Conservation (phyloP, 2,888 invertebrate species). For the Mythimna vitellina region DNA sequence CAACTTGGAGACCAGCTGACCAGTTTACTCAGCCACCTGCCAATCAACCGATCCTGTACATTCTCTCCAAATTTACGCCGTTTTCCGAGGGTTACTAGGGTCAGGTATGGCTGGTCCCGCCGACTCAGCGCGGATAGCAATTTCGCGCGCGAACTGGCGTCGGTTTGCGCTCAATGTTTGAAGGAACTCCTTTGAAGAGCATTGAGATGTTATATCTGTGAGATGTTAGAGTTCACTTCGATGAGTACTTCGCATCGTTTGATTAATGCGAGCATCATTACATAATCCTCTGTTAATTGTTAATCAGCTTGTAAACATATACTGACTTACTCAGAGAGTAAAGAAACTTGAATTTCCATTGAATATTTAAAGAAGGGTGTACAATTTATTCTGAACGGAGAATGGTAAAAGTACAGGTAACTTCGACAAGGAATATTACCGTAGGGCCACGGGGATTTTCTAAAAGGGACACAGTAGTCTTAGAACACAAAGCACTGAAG, state of each 20-base stretch:
- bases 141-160: constrained; percentile 73
- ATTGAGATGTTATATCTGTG: constrained; percentile 59
- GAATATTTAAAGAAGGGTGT: too few species aligned
- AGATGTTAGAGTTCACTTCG: constrained; percentile 41
- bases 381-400: too few species aligned
- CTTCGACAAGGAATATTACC: too few species aligned
- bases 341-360: too few species aligned
- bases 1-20: constrained; percentile 60
- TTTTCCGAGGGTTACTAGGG: constrained; percentile 35
- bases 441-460: too few species aligned
- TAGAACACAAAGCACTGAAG: too few species aligned
- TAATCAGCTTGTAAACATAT: background rate
- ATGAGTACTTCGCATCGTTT: constrained; percentile 17
- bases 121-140: constrained; percentile 72
- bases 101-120: constrained; percentile 64
- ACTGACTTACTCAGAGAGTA: background rate
- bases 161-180: constrained; percentile 68
- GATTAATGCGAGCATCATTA: constrained; percentile 18
- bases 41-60: constrained; percentile 46
- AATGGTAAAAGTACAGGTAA: too few species aligned
- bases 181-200: constrained; percentile 63
- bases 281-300: constrained; percentile 21
- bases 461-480: too few species aligned
- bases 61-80: background rate
- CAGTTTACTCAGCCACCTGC: constrained; percentile 58